These are phyloP conservation scores for Aspiorhynchus laticeps DNA, from an alignment of 2,113 vertebrate genomes.

Conservation along the genomic window DNA sequence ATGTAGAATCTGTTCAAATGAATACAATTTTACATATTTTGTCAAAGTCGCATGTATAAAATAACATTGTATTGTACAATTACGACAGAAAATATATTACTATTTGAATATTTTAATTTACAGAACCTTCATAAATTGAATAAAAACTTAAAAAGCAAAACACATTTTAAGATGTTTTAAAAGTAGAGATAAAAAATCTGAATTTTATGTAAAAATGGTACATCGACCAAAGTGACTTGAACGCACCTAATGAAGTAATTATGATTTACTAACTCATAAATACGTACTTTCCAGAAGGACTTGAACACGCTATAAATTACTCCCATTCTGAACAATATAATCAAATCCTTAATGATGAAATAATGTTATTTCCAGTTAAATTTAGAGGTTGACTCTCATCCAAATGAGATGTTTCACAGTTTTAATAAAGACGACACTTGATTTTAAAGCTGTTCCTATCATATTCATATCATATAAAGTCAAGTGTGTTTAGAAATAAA, in stretches of 20 bases:
- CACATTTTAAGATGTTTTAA: no score
- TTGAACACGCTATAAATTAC: no score
- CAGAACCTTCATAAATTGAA: neutral
- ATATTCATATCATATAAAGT: neutral
- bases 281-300: no score
- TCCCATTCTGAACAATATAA: neutral
- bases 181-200: neutral
- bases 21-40: neutral
- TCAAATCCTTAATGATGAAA: neutral
- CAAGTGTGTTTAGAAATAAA: no score
- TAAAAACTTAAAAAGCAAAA: neutral
- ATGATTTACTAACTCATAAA: neutral
- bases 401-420: neutral
- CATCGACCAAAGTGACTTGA: neutral
- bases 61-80: neutral
- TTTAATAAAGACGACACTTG: neutral
- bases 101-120: neutral
- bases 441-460: neutral
- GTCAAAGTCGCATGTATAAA: neutral
- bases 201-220: neutral
- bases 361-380: neutral
- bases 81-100: neutral
- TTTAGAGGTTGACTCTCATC: neutral
- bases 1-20: neutral
- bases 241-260: neutral